Evolutionary conservation across 30 jellyfish, hydroid and myxozoan species (phyloP).

Genomic region (Hydractinia echinata): DNA sequence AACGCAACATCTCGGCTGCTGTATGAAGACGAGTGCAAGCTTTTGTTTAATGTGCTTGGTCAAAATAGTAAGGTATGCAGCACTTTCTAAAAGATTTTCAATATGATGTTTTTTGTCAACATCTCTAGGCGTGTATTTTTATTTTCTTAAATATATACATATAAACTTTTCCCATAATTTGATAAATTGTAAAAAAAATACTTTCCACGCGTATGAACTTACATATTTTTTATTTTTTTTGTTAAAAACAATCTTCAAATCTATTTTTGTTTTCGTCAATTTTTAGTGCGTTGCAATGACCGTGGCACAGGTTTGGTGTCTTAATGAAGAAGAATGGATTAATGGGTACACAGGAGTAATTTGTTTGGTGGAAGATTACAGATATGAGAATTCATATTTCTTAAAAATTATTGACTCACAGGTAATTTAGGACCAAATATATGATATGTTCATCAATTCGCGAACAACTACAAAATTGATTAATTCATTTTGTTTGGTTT

Average conservation of each 20-base stretch:
- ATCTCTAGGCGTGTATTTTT: background rate
- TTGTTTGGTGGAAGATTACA: background rate
- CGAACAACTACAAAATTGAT: no score
- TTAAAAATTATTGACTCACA: background rate
- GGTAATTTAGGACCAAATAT: background rate
- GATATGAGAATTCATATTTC: background rate
- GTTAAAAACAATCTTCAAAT: no score
- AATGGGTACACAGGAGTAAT: background rate
- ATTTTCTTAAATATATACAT: background rate
- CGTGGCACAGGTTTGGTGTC: background rate
- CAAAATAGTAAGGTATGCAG: background rate
- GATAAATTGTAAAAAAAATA: no score
- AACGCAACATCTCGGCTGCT: background rate
- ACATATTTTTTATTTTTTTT: no score
- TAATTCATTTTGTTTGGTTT: no score
- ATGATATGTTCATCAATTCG: no score
- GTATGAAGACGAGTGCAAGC: background rate
- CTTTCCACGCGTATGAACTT: no score
- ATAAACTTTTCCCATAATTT: no score
- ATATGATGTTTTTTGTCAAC: background rate
- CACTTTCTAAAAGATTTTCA: background rate
- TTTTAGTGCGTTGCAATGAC: slow-evolving; percentile 7
- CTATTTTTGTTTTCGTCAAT: background rate
- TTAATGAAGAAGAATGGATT: background rate
- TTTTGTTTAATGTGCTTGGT: background rate